A percentile compares a stretch with the other conserved stretches of the same genome.
These are phyloP conservation scores for Nasonia vitripennis DNA, from an alignment of 1,140 invertebrate genomes.

Conservation along the genomic window DNA sequence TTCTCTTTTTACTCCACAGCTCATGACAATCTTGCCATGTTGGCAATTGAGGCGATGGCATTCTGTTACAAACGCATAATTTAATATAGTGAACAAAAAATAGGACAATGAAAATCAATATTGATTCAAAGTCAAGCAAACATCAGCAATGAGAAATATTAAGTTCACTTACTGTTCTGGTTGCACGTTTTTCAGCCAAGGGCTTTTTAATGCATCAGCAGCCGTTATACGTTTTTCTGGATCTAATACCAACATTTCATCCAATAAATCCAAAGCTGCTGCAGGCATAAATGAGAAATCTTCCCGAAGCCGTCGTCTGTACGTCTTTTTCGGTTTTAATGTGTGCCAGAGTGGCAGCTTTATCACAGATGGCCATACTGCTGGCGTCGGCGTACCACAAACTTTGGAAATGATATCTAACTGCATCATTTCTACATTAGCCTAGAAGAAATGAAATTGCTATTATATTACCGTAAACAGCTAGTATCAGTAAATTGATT, in stretches of 20 bases:
- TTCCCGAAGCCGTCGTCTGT: conserved; percentile 91
- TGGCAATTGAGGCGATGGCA: conserved; percentile 89
- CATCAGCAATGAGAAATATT: conserved; percentile 60
- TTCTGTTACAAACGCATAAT: conserved; percentile 76
- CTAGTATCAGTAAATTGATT: not conserved
- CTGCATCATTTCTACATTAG: conserved; percentile 94
- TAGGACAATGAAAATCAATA: not conserved
- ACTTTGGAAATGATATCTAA: conserved; percentile 95
- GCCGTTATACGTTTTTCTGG: conserved; percentile 95
- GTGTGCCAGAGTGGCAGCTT: conserved; percentile 94
- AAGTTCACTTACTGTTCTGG: conserved; percentile 85
- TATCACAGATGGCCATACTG: conserved; percentile 98
- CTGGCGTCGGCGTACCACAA: conserved; percentile 97
- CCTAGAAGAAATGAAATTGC: conserved; percentile 75
- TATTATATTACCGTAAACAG: not conserved
- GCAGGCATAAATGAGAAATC: conserved; percentile 95
- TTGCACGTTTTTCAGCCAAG: conserved; percentile 95
- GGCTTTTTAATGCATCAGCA: conserved; percentile 93
- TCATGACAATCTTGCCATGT: conserved; percentile 99
- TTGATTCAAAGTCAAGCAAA: not conserved
- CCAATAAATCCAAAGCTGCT: conserved; percentile 93
- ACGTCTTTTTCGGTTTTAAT: conserved; percentile 93
- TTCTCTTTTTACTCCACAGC: conserved; percentile 96
- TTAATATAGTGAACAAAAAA: conserved; percentile 25
- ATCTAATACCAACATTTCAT: conserved; percentile 97